A percentile compares a stretch with the other conserved stretches of the same genome.
Conservation (phyloP, 1,140 invertebrate species). For the Dinothrombium tinctorium region DNA sequence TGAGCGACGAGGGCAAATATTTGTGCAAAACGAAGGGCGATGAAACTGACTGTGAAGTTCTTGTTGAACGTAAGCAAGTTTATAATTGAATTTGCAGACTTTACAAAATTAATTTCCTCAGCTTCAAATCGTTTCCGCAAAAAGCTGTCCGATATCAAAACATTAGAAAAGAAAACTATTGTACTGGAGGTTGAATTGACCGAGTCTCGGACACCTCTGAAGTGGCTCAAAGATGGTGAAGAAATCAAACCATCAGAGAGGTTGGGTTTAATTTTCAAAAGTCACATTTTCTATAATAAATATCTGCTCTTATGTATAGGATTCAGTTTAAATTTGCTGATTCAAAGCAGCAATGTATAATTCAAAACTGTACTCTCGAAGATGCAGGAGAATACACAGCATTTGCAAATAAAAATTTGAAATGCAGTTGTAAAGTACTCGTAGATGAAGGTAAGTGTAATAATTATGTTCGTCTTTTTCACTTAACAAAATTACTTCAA, state of each 20-base stretch:
- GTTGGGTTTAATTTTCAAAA: too few species aligned
- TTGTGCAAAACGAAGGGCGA: slow-evolving; percentile 75
- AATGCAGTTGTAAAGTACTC: slow-evolving; percentile 47
- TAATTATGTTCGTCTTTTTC: slow-evolving; percentile 9
- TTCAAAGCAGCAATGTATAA: slow-evolving; percentile 68
- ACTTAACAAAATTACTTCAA: too few species aligned
- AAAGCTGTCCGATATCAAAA: slow-evolving; percentile 75
- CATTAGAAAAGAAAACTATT: slow-evolving; percentile 64
- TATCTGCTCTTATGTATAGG: too few species aligned
- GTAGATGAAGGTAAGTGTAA: slow-evolving; percentile 29
- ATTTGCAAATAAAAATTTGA: slow-evolving; percentile 42
- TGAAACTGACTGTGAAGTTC: slow-evolving; percentile 67
- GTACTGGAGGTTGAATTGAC: slow-evolving; percentile 74
- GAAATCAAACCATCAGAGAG: slow-evolving; percentile 40
- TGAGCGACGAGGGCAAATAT: slow-evolving; percentile 71
- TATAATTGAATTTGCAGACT: too few species aligned
- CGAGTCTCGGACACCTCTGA: slow-evolving; percentile 76
- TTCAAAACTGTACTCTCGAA: slow-evolving; percentile 49
- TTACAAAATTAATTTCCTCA: too few species aligned
- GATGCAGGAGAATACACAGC: slow-evolving; percentile 66
- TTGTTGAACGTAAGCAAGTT: too few species aligned
- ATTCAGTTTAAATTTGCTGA: slow-evolving; percentile 70
- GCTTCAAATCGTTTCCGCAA: slow-evolving; percentile 76
- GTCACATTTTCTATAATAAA: too few species aligned
- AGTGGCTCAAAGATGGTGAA: slow-evolving; percentile 78